Percentiles rank a stretch among this genome's conserved stretches.
These are phyloP conservation scores for Helicoverpa assulta DNA, from an alignment of 2,888 invertebrate genomes.

Conservation along the genomic window DNA sequence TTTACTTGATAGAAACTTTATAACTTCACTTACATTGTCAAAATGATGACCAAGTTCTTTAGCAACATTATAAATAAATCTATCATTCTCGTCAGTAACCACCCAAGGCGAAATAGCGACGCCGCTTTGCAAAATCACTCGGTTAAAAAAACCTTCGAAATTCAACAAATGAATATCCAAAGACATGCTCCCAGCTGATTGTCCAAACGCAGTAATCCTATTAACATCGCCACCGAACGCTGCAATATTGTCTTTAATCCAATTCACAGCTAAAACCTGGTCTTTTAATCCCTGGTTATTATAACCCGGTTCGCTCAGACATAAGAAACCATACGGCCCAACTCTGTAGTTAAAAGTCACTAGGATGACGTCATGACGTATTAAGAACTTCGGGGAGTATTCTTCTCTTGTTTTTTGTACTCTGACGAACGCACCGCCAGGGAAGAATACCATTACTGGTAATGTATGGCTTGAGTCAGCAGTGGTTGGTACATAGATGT, in stretches of 20 bases:
- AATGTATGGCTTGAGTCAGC: constrained; percentile 18
- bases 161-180: constrained; percentile 25
- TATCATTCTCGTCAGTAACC: constrained; percentile 11
- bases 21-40: constrained; percentile 10
- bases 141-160: constrained; percentile 16
- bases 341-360: constrained; percentile 46
- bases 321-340: constrained; percentile 43
- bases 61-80: constrained; percentile 15
- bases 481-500: constrained; percentile 42
- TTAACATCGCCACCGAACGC: constrained; percentile 40
- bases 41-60: constrained; percentile 11
- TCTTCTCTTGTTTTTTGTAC: neutral
- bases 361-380: constrained; percentile 34
- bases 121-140: constrained; percentile 42
- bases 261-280: constrained; percentile 39
- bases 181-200: constrained; percentile 35
- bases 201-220: constrained; percentile 32
- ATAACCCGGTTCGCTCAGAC: constrained; percentile 20
- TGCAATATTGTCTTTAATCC: constrained; percentile 44
- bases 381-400: constrained; percentile 21
- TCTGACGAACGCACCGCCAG: constrained; percentile 31
- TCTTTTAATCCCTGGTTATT: constrained; percentile 49
- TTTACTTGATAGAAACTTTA: constrained; percentile 1
- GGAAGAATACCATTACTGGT: constrained; percentile 46
- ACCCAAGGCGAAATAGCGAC: constrained; percentile 27